These are phyloP conservation scores for Bradypodion ventrale DNA, from an alignment of 2,797 vertebrate species.

Conservation along the genomic window DNA sequence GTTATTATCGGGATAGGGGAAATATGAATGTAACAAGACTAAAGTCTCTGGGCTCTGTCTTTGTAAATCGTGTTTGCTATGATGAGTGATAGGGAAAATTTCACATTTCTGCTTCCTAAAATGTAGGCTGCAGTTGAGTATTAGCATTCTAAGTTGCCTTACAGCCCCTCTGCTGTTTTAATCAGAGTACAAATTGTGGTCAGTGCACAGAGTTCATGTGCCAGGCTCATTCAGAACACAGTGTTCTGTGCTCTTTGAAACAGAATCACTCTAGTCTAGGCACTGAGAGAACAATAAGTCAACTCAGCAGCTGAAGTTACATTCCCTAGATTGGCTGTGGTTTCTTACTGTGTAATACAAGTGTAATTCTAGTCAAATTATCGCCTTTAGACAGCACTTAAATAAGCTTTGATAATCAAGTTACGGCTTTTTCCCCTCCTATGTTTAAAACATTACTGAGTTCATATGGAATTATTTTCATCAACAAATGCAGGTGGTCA, in stretches of 20 bases:
- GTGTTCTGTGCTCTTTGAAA: constrained; percentile 83
- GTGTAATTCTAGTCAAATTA: constrained; percentile 66
- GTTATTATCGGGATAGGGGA: constrained; percentile 60
- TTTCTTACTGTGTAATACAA: constrained; percentile 68
- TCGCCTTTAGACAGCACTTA: constrained; percentile 40
- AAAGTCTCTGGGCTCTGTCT: constrained; percentile 46
- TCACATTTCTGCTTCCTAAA: constrained; percentile 66
- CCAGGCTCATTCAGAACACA: constrained; percentile 81
- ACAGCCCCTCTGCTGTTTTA: constrained; percentile 75
- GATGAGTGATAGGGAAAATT: constrained; percentile 58
- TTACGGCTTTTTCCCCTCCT: neutral
- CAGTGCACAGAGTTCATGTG: constrained; percentile 81
- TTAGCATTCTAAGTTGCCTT: constrained; percentile 73
- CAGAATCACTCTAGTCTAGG: constrained; percentile 81
- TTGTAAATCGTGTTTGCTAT: constrained; percentile 26
- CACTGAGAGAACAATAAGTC: constrained; percentile 81
- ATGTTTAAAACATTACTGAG: neutral
- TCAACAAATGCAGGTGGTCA: neutral
- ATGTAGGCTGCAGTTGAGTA: constrained; percentile 59
- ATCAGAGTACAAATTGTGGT: constrained; percentile 82
- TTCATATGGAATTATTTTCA: constrained; percentile 17
- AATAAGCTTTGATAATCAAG: constrained; percentile 61
- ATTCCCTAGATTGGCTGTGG: constrained; percentile 59
- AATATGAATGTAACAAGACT: constrained; percentile 42
- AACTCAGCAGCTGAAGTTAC: constrained; percentile 76